Percentiles rank a stretch among this genome's conserved stretches.
These are phyloP conservation scores for Idaea aversata DNA, from an alignment of 2,888 invertebrate species.

Conservation along the genomic window DNA sequence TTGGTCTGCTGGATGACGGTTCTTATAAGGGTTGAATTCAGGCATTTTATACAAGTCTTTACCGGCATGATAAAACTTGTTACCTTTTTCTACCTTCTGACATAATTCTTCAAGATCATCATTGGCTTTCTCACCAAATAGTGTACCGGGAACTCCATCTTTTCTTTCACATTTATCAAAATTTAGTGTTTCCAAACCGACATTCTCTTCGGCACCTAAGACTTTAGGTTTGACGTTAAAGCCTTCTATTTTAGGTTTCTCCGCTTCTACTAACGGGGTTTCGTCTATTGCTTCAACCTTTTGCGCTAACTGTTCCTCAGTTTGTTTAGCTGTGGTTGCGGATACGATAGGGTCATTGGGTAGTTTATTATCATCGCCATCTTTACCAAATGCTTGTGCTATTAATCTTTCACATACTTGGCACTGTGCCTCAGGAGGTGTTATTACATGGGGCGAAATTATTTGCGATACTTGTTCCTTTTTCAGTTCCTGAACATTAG, in stretches of 20 bases:
- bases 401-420: constrained; percentile 34
- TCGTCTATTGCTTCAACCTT: constrained; percentile 53
- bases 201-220: constrained; percentile 28
- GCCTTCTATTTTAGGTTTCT: constrained; percentile 36
- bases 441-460: constrained; percentile 10
- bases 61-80: background rate
- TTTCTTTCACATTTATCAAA: constrained; percentile 7
- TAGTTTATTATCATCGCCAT: constrained; percentile 6
- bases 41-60: background rate
- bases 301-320: constrained; percentile 46
- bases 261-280: constrained; percentile 44
- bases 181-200: constrained; percentile 4
- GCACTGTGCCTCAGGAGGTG: constrained; percentile 14
- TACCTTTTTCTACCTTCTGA: constrained; percentile 4
- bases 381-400: constrained; percentile 30
- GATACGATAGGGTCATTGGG: constrained; percentile 19
- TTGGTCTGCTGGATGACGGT: constrained; percentile 8
- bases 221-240: constrained; percentile 41
- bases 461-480: constrained; percentile 13
- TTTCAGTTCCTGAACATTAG: constrained; percentile 13
- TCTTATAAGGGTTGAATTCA: background rate
- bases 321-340: constrained; percentile 38
- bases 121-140: background rate
- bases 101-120: background rate
- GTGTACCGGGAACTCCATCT: background rate